Conservation (phyloP, 2,113 vertebrate genomes). For the Phalacrocorax aristotelis region DNA sequence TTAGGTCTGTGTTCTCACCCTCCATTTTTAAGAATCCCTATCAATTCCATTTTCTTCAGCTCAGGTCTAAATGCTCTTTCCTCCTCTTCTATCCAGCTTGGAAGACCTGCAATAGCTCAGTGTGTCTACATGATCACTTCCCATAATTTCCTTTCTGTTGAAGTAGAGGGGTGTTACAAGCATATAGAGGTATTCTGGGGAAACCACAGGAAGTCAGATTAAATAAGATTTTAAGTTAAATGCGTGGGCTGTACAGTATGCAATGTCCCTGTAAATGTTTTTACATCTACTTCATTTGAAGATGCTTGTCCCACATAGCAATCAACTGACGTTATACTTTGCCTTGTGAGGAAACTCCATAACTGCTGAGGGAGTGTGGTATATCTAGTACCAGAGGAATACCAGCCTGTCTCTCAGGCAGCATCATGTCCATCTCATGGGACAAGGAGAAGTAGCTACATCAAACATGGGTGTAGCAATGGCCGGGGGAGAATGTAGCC, state of each 20-base stretch:
- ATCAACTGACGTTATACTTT: not conserved
- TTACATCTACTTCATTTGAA: not conserved
- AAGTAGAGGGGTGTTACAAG: not conserved
- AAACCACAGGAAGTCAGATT: not conserved
- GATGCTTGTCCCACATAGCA: not conserved
- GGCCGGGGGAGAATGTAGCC: not conserved
- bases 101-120: not conserved
- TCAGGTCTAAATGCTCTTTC: not conserved
- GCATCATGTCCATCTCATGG: not conserved
- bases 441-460: not conserved
- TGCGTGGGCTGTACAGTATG: rapidly evolving
- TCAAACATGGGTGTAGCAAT: not conserved
- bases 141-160: not conserved
- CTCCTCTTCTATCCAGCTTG: not conserved
- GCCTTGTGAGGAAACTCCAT: not conserved
- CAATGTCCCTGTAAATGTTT: not conserved
- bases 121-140: not conserved
- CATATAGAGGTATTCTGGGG: not conserved
- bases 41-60: not conserved
- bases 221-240: not conserved
- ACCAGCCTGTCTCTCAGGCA: not conserved
- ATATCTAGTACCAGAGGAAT: not conserved
- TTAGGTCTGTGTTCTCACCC: not conserved
- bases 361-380: not conserved
- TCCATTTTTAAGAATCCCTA: not conserved